phyloP scores from a whole-genome alignment of 2,888 invertebrate species.

The Eueremaeus valkanovi region DNA sequence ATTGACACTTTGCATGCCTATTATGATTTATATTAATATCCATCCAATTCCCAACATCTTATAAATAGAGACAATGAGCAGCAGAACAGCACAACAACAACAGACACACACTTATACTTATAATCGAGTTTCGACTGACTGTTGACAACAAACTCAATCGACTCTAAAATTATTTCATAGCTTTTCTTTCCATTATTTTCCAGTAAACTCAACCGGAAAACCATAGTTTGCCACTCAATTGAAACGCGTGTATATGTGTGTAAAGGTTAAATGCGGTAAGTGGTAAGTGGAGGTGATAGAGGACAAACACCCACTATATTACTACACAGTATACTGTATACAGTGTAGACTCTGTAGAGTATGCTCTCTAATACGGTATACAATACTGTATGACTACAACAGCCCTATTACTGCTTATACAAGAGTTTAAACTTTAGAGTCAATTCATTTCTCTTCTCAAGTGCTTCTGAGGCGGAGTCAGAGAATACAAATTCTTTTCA shows the following conservation, averaged over 20 bases:
- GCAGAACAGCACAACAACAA: neutral
- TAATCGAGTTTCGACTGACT: no score
- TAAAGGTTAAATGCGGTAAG: slow-evolving; percentile 23
- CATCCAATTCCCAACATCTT: slow-evolving; percentile 8
- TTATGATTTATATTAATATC: slow-evolving; percentile 17
- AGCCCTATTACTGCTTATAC: no score
- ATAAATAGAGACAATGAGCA: slow-evolving; percentile 7
- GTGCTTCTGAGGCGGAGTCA: neutral
- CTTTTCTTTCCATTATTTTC: slow-evolving; percentile 30
- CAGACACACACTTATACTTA: neutral
- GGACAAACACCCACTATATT: slow-evolving; percentile 21
- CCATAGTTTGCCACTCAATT: slow-evolving; percentile 32
- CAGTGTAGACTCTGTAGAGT: no score
- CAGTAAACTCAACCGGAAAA: slow-evolving; percentile 37
- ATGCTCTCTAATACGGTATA: no score
- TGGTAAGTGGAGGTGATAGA: neutral
- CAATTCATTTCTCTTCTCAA: slow-evolving; percentile 1
- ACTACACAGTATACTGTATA: no score
- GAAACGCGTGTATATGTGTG: slow-evolving; percentile 24
- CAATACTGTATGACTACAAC: no score
- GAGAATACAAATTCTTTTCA: neutral
- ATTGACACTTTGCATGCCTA: slow-evolving; percentile 30
- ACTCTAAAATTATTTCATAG: slow-evolving; percentile 29
- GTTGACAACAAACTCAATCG: slow-evolving; percentile 35
- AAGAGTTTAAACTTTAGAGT: neutral